Percentiles rank a stretch among this genome's conserved stretches.
Evolutionary conservation across 2,888 invertebrate genomes (phyloP).

Genomic region (Pachydiplax longipennis): DNA sequence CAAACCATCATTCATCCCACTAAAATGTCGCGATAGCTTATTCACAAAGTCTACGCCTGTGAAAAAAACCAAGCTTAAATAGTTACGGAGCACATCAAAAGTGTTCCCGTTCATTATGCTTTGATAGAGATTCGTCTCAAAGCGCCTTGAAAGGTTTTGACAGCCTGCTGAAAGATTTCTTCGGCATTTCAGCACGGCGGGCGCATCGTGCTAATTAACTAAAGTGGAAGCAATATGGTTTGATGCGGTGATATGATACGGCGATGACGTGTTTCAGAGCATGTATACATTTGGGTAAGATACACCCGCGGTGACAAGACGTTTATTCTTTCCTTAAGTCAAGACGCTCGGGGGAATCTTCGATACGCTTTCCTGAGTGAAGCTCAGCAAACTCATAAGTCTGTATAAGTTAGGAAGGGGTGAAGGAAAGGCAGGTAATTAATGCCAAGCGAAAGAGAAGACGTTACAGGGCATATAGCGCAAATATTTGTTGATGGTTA

Average conservation of each 20-base stretch:
- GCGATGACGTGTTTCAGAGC: constrained; percentile 26
- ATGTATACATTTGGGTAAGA: constrained; percentile 3
- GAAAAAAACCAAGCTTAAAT: too few species aligned
- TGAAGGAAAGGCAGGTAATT: not conserved
- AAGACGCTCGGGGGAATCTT: not conserved
- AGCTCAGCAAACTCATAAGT: not conserved
- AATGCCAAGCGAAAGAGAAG: not conserved
- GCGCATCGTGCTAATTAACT: not conserved
- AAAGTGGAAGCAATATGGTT: constrained; percentile 9
- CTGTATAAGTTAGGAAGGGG: not conserved
- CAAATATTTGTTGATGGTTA: not conserved
- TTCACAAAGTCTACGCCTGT: too few species aligned
- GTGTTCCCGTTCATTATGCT: not conserved
- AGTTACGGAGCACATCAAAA: too few species aligned
- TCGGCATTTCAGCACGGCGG: not conserved
- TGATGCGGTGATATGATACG: constrained; percentile 10
- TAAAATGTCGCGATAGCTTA: too few species aligned
- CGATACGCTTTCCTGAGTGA: not conserved
- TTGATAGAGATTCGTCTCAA: not conserved
- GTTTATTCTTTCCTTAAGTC: not conserved
- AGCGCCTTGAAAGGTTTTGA: not conserved
- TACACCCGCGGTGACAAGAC: constrained; percentile 9
- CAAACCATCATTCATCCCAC: too few species aligned
- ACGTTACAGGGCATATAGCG: not conserved
- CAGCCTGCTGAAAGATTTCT: not conserved